Evolutionary conservation across 2,888 invertebrate species (phyloP), one percentile per base, ranked within the genome.

Genomic region (Amaurobius ferox): DNA sequence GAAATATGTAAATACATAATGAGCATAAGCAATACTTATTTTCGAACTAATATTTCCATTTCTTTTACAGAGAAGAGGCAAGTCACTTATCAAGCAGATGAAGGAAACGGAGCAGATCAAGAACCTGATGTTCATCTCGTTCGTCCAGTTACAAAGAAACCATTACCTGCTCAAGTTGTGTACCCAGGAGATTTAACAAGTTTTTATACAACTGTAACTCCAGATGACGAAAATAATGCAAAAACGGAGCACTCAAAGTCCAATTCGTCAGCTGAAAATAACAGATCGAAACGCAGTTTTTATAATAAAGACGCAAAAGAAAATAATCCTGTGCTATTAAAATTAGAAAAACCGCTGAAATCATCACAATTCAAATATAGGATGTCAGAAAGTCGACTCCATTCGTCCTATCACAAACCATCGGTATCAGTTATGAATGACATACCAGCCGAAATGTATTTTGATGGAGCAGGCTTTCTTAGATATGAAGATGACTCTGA

Each of bases 391-490:
- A 79, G 86, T 30, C 39, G 71, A n/a, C 70, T 73, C 2, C 68
- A 73, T 19, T 55, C 73, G 0, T 74, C 86, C 0, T 86, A 86
- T 19, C 86, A 86, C n/a, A 68, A 73, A 28, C 73, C 78, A 1
- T 79, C 85, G 1, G 78, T 79, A 23, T 86, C 86, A 0, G 79
- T 79, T 1, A 79, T 79, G 79, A 79, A 86, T 35, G 79, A 79
- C 55, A 70, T 86, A 0, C 86, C 86, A 6, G 71, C 79, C 5
- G 86, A 86, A 64, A 71, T 86, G 79, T 73, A 79, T 3, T 86
- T 86, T 44, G 76, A 79, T 35, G 86, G 86, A 9, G 86, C 86
- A 30, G 86, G 86, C 13, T 86, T 79, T 48, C 86, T 86, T n/a
- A 62, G 86, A 16, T 48, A 76, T 23, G 86, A 86, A 64, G 79